Base-by-base conservation (phyloP, 23 tunicate species). In the Diplosoma virens region DNA sequence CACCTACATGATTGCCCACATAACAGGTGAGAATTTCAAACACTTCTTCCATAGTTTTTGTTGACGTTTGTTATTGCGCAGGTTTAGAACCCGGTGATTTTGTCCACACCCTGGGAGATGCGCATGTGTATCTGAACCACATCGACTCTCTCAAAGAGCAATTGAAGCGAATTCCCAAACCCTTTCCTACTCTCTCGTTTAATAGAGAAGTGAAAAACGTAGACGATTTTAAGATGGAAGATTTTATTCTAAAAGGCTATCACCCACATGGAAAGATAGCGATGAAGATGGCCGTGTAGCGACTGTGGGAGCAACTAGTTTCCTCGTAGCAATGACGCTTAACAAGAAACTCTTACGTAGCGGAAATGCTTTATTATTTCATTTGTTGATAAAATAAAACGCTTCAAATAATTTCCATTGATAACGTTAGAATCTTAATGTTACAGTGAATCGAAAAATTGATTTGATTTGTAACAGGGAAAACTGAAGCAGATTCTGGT, bases 1-100 rank as follows among this genome's bases (percentile, higher is more conserved):
- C 18, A 94, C 99, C 7, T 87, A 66, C 86, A 94, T 94, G 99
- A 94, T 94, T 33, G 99, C 99, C 3, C 99, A 94, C 52, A 71
- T 94, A 1, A 94, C 99, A 36, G 95, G 95, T 79, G 11, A 14
- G 81, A 41, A 2, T 58, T 33, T 70, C 14, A 41, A 9, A 14
- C n/a, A n/a, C n/a, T n/a, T n/a, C n/a, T n/a, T n/a, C n/a, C n/a
- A n/a, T n/a, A n/a, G n/a, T n/a, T n/a, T n/a, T n/a, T n/a, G n/a
- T n/a, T n/a, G n/a, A n/a, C 14, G 14, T 41, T 28, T 35, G 5
- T 30, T 11, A 63, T 5, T 53, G 16, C 34, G 47, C 47, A 78
- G 87, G 81, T 89, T 83, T 87, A 36, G 83, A 83, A 37, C 95
- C 95, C 0, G 98, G 98, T 17, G 98, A 94, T 58, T 94, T 94